Conservation (phyloP, 2,797 vertebrate genomes). For the Lateolabrax maculatus region DNA sequence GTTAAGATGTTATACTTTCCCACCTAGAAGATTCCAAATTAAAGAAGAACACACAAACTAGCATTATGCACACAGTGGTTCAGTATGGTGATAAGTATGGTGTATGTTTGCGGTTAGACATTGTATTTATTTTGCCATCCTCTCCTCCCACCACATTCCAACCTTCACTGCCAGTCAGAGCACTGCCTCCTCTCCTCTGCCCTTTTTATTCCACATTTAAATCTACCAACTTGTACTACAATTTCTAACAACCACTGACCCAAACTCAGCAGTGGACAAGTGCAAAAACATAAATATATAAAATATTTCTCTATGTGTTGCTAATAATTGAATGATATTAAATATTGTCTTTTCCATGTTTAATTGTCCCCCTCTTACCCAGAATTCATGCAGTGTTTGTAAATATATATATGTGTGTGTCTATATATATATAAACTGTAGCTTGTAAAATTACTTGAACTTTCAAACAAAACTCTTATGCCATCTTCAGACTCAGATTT, state of each 20-base stretch:
- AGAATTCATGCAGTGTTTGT: neutral
- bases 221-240: neutral
- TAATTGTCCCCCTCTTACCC: neutral
- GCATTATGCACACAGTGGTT: neutral
- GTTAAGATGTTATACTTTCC: neutral
- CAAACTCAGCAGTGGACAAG: constrained; percentile 5
- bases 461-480: constrained; percentile 27
- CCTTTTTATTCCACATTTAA: neutral
- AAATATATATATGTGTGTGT: too few relatives aligned
- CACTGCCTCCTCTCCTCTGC: neutral
- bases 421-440: too few relatives aligned
- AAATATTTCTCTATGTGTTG: neutral
- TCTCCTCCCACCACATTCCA: constrained; percentile 51
- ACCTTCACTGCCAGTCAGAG: constrained; percentile 5
- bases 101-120: constrained; percentile 14
- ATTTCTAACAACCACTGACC: neutral
- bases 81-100: neutral
- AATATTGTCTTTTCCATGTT: neutral
- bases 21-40: neutral
- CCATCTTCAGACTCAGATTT: constrained; percentile 54
- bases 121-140: constrained; percentile 36
- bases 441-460: neutral
- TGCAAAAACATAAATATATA: too few relatives aligned
- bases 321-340: neutral
- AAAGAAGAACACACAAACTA: neutral